Evolutionary conservation across 2,797 vertebrate genomes (phyloP).

Genomic region (Oreochromis mossambicus): DNA sequence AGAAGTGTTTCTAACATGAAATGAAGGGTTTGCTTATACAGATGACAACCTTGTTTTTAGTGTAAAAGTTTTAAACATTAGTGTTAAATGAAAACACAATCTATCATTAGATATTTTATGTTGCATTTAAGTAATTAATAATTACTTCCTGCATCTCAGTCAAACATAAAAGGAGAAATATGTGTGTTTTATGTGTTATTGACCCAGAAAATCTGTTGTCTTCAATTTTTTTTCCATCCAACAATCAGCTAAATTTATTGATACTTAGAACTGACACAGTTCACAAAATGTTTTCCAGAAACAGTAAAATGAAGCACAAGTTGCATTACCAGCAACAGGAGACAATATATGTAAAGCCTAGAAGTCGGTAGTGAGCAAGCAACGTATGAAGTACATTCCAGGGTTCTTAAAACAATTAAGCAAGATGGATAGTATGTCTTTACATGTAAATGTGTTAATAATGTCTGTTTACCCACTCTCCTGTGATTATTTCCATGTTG

Average conservation of each 20-base stretch:
- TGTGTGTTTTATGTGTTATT: not conserved
- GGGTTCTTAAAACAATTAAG: not conserved
- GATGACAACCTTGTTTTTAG: not conserved
- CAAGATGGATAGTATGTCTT: not conserved
- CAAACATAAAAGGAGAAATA: not conserved
- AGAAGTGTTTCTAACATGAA: too few species aligned
- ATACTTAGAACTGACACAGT: not conserved
- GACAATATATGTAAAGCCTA: not conserved
- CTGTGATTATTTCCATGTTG: not conserved
- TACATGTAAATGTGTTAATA: not conserved
- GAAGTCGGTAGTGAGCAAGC: not conserved
- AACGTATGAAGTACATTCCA: not conserved
- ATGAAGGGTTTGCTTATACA: not conserved
- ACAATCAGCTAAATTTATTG: not conserved
- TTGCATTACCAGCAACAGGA: not conserved
- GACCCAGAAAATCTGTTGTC: not conserved
- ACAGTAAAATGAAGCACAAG: not conserved
- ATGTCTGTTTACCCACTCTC: accelerated
- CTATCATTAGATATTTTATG: not conserved
- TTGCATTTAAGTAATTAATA: not conserved
- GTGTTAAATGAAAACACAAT: not conserved
- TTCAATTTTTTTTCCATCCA: not conserved
- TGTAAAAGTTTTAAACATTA: not conserved
- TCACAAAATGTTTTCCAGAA: not conserved
- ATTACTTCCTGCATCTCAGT: not conserved